Evolutionary conservation across 2,888 invertebrate genomes (phyloP), one percentile per base, ranked within the genome.

Genomic region (Ichneumoninae sp.): DNA sequence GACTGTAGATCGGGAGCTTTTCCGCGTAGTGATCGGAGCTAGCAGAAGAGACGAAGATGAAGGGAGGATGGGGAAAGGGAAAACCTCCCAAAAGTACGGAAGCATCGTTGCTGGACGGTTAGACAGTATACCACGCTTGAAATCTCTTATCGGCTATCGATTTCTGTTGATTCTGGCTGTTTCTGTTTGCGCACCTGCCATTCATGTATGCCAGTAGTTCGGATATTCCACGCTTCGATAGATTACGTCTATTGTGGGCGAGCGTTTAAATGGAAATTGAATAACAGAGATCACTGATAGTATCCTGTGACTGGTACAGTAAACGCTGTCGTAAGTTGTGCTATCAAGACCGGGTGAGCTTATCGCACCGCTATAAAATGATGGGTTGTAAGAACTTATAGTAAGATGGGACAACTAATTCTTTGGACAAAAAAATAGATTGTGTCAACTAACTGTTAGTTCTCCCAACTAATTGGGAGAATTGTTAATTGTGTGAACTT

Each of bases 111-210:
- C 76, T 60, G 79, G 78, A 86, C 68, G 75, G 80, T 82, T 80
- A 83, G 76, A 77, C 70, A 74, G 54, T 69, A n/a, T 71, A 57
- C 76, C 73, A 79, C 76, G 79, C 83, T 85, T 77, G 86, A 82
- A 77, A 83, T 83, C 82, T 83, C 66, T 77, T 86, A 86, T 86
- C 85, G 83, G 77, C 74, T 83, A 86, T 86, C 86, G 86, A 86
- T 86, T 82, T 82, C 80, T 60, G 40, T 50, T 83, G 10, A 81
- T 77, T 84, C 71, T 78, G 52, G 54, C 68, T 73, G 85, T 86
- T 85, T 85, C 79, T 81, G 71, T 69, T 66, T 36, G 71, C 66
- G 19, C 81, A 83, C 68, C 77, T 69, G 71, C 81, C 76, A 80
- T 80, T 71, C 79, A 30, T 52, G 50, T 68, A 52, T 52, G 30